Base-by-base conservation (phyloP, 35 echinoderm and acorn worm genomes). In the Heliocidaris tuberculata region DNA sequence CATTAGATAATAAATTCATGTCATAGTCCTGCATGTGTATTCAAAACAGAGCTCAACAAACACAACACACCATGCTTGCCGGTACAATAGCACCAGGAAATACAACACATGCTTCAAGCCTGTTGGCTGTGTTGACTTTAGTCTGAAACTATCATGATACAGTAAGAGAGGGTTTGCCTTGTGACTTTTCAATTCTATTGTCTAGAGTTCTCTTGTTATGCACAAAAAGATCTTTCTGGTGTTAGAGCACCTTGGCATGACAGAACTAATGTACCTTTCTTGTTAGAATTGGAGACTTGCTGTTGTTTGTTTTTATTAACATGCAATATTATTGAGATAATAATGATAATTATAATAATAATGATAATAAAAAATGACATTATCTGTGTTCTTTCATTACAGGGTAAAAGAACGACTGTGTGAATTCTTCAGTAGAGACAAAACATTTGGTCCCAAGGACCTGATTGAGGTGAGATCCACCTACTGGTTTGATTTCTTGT, bases 351-450 rank as follows among this genome's bases (percentile, higher is more conserved):
- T 1, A 42, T 42, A 42, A 42, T 42, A 42, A 42, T 42, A 42
- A 42, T 42, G 3, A 42, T 42, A 3, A 42, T 42, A 42, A 42
- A 3, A 42, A 42, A 42, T 42, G 15, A 56, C 52, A 56, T 10
- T 13, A 56, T 56, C 11, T 56, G 10, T 56, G 21, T 78, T 24
- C 19, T 78, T n/a, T 0, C 0, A n/a, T 48, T 24, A 31, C 49
- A 98, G 98, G 95, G 98, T 99, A 17, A 99, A 99, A 56, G 95
- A 96, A 32, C 96, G 92, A 71, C 90, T 99, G 32, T 99, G 94
- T 88, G 96, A 97, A n/a, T 47, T 71, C 59, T 97, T 99, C 54
- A 92, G 96, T 27, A 96, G 56, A 59, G 95, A 99, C 60, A 56
- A 92, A 48, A 89, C 86, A 16, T 96, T 99, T 31, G 85, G 93